Conservation (phyloP, 2,113 vertebrate species). For the Microcebus jonahi region DNA sequence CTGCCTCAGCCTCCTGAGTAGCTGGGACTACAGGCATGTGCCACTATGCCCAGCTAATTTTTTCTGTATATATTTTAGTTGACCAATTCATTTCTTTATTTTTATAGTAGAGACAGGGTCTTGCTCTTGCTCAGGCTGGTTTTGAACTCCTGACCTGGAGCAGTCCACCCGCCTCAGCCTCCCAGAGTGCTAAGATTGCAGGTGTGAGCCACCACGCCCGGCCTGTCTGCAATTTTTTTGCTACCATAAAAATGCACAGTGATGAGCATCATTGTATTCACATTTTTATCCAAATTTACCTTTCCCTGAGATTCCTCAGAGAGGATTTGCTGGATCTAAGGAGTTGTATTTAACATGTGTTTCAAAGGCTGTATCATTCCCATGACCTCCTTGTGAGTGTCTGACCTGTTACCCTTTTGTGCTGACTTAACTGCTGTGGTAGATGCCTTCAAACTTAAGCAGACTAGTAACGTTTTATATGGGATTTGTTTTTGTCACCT, state of each 20-base stretch:
- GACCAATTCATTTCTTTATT: no score
- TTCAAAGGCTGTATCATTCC: not conserved
- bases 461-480: not conserved
- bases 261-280: not conserved
- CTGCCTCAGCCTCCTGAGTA: no score
- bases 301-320: not conserved
- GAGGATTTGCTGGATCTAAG: not conserved
- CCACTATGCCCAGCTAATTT: no score
- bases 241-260: not conserved
- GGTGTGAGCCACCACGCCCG: no score
- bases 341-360: not conserved
- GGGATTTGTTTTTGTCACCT: constrained; percentile 39
- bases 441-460: not conserved
- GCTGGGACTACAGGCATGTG: no score
- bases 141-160: no score
- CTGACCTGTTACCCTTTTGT: not conserved
- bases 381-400: not conserved
- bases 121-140: no score
- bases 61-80: no score
- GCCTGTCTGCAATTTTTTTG: not conserved
- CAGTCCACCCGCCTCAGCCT: no score
- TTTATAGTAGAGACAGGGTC: no score
- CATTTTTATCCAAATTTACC: not conserved
- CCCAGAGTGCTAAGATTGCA: no score
- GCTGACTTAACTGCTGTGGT: not conserved